Evolutionary conservation across 2,888 invertebrate species (phyloP).

Genomic region (Drosophila neonasuta): DNA sequence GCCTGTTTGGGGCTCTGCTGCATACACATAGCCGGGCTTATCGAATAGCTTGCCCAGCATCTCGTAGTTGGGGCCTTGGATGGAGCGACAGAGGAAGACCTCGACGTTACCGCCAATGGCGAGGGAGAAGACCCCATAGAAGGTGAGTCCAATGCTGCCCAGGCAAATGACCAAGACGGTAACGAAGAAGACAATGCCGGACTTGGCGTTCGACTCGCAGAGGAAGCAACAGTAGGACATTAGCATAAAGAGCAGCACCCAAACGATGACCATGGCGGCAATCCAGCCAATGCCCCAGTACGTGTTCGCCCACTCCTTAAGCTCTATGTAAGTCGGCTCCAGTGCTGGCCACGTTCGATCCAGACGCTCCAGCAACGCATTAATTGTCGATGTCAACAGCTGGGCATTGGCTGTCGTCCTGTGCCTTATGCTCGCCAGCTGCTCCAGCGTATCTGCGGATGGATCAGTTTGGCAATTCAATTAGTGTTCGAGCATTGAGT

Average conservation of each 20-base stretch:
- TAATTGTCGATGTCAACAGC: slow-evolving; percentile 79
- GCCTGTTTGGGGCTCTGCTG: slow-evolving; percentile 82
- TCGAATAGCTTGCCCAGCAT: slow-evolving; percentile 87
- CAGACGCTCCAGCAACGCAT: slow-evolving; percentile 77
- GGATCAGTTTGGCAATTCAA: slow-evolving; percentile 55
- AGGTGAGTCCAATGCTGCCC: slow-evolving; percentile 78
- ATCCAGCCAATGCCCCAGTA: slow-evolving; percentile 81
- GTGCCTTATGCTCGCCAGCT: slow-evolving; percentile 80
- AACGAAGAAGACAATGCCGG: slow-evolving; percentile 79
- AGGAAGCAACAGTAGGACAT: slow-evolving; percentile 81
- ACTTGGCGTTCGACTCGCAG: slow-evolving; percentile 81
- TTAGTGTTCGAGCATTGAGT: slow-evolving; percentile 38
- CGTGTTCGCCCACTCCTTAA: slow-evolving; percentile 77
- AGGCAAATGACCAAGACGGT: slow-evolving; percentile 79
- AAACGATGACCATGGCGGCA: slow-evolving; percentile 78
- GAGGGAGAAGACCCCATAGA: slow-evolving; percentile 79
- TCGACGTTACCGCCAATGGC: slow-evolving; percentile 82
- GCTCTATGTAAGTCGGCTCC: slow-evolving; percentile 76
- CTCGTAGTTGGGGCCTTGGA: slow-evolving; percentile 86
- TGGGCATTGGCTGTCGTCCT: slow-evolving; percentile 81
- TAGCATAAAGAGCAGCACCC: slow-evolving; percentile 80
- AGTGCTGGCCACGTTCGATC: slow-evolving; percentile 78
- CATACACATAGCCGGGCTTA: slow-evolving; percentile 85
- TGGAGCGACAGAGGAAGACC: slow-evolving; percentile 87
- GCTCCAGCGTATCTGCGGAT: slow-evolving; percentile 80